Base-by-base conservation (phyloP, 1,140 invertebrate genomes). In the Drosophila albomicans region DNA sequence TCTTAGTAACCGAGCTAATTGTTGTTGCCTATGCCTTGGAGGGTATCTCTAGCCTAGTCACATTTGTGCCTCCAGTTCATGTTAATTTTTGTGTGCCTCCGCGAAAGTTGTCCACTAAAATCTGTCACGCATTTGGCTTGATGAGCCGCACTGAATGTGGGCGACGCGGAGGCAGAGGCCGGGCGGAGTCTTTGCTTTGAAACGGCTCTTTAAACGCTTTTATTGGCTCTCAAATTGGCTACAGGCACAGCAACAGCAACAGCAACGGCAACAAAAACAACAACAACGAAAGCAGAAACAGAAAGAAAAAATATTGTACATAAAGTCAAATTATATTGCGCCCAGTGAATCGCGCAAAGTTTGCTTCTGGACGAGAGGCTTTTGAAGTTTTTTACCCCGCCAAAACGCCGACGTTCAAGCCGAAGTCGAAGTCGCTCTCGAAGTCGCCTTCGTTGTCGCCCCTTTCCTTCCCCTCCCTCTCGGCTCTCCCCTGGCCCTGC, bases 161-260 rank as follows among this genome's bases (percentile, higher is more conserved):
- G 8, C 1, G 56, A 58, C 2, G 16, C 10, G 0, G 46, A 15
- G 15, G 13, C 10, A 5, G 43, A 46, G 45, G 45, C 7, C 5
- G 11, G 11, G 32, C 2, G 58, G 25, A 15, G 10, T 6, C 20
- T 70, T 35, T 70, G 48, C 13, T 63, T 56, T 48, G 51, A 20
- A 63, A 76, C 63, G 71, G 68, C 48, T 69, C 70, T 75, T 88
- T 88, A 88, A 88, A 80, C 74, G 81, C 58, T 84, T 87, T 87
- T 84, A 87, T 87, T 88, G 79, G 72, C 79, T 82, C 70, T 77
- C 59, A 87, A 85, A 85, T 85, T 85, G 81, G 81, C 74, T 76
- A 75, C 79, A 81, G 78, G 68, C 81, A 51, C 56, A 58, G 45
- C 64, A 69, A 7, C 20, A 20, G 2, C 16, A 20, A 20, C 2